Conservation (phyloP, 2,888 invertebrate genomes). For the Drosophila antonietae region DNA sequence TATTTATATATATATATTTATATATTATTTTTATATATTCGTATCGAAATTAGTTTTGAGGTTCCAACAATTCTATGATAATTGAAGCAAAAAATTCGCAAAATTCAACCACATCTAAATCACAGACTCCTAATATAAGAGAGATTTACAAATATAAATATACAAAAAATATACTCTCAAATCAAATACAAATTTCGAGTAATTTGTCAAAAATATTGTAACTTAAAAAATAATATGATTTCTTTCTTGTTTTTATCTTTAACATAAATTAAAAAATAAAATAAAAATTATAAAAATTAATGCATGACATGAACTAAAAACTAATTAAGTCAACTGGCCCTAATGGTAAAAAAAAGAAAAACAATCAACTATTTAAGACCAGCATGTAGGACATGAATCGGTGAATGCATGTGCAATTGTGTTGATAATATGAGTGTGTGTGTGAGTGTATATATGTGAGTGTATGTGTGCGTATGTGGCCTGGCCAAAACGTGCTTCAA, state of each 20-base stretch:
- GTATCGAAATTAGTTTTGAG: constrained; percentile 66
- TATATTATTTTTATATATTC: constrained; percentile 39
- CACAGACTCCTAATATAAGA: constrained; percentile 82
- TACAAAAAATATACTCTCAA: constrained; percentile 44
- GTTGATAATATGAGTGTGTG: constrained; percentile 15
- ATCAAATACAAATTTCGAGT: constrained; percentile 66
- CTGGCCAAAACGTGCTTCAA: constrained; percentile 11
- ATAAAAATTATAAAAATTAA: constrained; percentile 11
- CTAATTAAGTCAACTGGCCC: constrained; percentile 73
- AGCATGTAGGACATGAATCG: constrained; percentile 44
- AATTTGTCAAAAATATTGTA: constrained; percentile 51
- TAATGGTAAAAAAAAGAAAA: constrained; percentile 53
- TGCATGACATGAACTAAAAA: constrained; percentile 56
- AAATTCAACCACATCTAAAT: constrained; percentile 83
- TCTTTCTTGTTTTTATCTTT: not conserved
- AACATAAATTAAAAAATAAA: constrained; percentile 48
- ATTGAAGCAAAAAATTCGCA: constrained; percentile 59
- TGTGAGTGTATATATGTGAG: not conserved
- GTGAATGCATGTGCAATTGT: constrained; percentile 31
- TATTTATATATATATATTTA: not conserved
- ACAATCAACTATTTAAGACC: constrained; percentile 56
- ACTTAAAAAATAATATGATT: constrained; percentile 52
- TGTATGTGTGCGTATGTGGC: not conserved
- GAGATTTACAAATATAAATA: constrained; percentile 54
- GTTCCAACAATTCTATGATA: constrained; percentile 65